These are phyloP conservation scores for Catocala nupta DNA, from an alignment of 2,888 invertebrate genomes.

Conservation along the genomic window DNA sequence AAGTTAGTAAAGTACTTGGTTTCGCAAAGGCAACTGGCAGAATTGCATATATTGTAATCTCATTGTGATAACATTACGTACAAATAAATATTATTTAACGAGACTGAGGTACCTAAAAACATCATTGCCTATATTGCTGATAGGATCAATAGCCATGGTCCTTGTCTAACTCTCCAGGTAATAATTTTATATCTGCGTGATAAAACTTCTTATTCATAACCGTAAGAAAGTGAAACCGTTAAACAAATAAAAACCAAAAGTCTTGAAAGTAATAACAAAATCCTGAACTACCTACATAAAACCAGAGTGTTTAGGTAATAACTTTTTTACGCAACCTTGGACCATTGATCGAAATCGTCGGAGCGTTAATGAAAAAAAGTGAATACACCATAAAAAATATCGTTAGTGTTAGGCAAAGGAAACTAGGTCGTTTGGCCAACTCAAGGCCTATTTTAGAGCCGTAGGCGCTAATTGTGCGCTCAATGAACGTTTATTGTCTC, in stretches of 20 bases:
- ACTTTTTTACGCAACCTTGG: constrained; percentile 21
- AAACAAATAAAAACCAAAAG: neutral
- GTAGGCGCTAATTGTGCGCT: constrained; percentile 69
- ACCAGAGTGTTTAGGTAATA: constrained; percentile 8
- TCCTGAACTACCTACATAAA: constrained; percentile 6
- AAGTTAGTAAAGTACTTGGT: too few relatives aligned
- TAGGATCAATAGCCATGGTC: too few relatives aligned
- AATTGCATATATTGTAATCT: too few relatives aligned
- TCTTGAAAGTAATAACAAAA: constrained; percentile 17
- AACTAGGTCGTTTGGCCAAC: constrained; percentile 50
- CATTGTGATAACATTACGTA: too few relatives aligned
- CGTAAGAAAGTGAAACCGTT: neutral
- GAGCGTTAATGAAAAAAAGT: constrained; percentile 29
- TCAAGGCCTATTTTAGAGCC: constrained; percentile 53
- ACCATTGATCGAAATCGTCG: constrained; percentile 26
- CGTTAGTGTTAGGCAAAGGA: constrained; percentile 34
- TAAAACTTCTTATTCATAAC: neutral
- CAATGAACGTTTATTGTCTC: constrained; percentile 71
- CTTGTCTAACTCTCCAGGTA: too few relatives aligned
- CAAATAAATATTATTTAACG: too few relatives aligned
- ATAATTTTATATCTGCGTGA: too few relatives aligned
- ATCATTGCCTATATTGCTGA: too few relatives aligned
- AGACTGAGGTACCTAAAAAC: too few relatives aligned
- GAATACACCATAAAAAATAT: constrained; percentile 31
- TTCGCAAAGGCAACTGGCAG: too few relatives aligned